Conservation (phyloP, 23 tunicate genomes). For the Aplidium turbinatum region DNA sequence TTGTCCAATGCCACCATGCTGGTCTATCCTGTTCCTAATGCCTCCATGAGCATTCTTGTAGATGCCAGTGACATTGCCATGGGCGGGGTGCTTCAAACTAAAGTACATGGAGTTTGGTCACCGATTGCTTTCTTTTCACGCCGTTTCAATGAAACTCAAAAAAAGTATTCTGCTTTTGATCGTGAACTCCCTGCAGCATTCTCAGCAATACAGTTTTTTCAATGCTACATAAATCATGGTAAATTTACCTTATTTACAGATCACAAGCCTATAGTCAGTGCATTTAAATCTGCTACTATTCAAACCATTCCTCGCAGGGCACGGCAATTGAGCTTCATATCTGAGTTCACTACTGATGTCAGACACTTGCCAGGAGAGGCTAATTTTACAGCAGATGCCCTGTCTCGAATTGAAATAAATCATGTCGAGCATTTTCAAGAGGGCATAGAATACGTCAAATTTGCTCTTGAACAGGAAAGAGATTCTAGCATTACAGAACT, state of each 20-base stretch:
- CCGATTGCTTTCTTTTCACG: neutral
- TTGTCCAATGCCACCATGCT: too few relatives aligned
- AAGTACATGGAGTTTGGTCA: neutral
- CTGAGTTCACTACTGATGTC: neutral
- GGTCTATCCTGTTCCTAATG: neutral
- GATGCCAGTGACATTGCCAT: neutral
- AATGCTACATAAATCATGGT: neutral
- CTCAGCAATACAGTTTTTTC: neutral
- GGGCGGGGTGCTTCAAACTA: neutral
- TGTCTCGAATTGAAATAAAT: conserved; percentile 5
- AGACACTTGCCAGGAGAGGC: conserved; percentile 13
- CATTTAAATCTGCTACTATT: neutral
- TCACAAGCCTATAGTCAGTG: conserved; percentile 8
- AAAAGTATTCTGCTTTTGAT: conserved; percentile 8
- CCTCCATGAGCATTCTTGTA: neutral
- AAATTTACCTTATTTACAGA: neutral
- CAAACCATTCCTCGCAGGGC: neutral
- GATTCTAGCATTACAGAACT: neutral
- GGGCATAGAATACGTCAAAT: neutral
- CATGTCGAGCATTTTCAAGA: neutral
- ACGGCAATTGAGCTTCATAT: conserved; percentile 1
- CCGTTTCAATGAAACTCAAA: neutral
- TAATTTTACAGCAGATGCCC: neutral
- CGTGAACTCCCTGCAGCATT: neutral
- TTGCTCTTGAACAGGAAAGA: neutral